phyloP scores from a whole-genome alignment of 2,113 vertebrate genomes.

The Microtus montanus region DNA sequence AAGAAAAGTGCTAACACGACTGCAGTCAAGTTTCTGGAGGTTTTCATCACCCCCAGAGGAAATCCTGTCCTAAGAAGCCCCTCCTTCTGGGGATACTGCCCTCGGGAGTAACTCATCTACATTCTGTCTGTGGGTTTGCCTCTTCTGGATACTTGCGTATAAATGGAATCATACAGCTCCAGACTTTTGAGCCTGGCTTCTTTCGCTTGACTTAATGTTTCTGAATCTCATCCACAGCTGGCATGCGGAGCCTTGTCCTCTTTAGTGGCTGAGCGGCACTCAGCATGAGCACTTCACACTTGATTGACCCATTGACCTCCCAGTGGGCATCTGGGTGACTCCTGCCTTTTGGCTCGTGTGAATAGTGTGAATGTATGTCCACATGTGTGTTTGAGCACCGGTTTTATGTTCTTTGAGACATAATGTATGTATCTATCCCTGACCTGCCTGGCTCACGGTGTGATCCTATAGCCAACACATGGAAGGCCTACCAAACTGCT shows the following conservation, averaged over 20 bases:
- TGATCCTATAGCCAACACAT: background rate
- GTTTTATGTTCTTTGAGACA: background rate
- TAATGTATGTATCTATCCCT: background rate
- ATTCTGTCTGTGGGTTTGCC: background rate
- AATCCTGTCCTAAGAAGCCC: background rate
- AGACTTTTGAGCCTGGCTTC: background rate
- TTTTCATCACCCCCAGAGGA: background rate
- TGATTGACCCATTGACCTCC: background rate
- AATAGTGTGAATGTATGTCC: background rate
- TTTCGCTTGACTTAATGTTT: background rate
- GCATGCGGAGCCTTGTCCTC: background rate
- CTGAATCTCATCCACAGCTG: background rate
- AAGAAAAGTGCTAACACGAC: background rate
- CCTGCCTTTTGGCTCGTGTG: background rate
- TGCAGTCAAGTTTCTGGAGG: background rate
- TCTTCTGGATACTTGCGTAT: background rate
- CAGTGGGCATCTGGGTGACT: background rate
- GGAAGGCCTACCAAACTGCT: background rate
- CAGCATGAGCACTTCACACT: background rate
- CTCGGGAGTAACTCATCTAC: background rate
- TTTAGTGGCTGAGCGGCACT: background rate
- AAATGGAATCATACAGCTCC: background rate
- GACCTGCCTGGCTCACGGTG: background rate
- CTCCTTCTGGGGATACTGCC: too few species aligned
- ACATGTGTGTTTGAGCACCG: background rate